Conservation (phyloP, 2,113 vertebrate genomes). For the Cheilinus undulatus region DNA sequence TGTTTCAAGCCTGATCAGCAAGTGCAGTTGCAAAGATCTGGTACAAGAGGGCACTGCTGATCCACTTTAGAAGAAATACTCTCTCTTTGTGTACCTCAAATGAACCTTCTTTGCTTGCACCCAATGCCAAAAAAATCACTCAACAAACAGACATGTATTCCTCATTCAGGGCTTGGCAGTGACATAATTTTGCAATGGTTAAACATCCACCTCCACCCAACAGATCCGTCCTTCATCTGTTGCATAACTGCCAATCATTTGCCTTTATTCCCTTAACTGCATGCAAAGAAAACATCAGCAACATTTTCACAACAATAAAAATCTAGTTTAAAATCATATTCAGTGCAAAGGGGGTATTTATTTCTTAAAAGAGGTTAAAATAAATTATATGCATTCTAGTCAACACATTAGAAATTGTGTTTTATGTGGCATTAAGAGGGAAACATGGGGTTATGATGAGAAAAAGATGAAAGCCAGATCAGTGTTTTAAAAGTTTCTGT, state of each 20-base stretch:
- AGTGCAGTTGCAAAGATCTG: constrained; percentile 63
- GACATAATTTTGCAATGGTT: constrained; percentile 42
- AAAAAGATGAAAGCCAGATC: constrained; percentile 58
- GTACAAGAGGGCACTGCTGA: constrained; percentile 49
- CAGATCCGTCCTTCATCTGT: constrained; percentile 70
- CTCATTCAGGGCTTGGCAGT: constrained; percentile 46
- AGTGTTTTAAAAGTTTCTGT: constrained; percentile 47
- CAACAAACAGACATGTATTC: too few species aligned
- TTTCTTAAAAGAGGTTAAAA: constrained; percentile 34
- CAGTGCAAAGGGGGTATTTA: constrained; percentile 12
- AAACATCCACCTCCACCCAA: constrained; percentile 45
- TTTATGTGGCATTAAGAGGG: constrained; percentile 33
- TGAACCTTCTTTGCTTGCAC: constrained; percentile 54
- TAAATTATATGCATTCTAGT: constrained; percentile 65
- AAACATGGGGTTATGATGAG: constrained; percentile 29
- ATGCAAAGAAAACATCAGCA: constrained; percentile 45
- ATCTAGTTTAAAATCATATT: constrained; percentile 17
- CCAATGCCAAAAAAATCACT: constrained; percentile 64
- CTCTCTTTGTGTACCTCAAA: constrained; percentile 33
- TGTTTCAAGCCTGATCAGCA: constrained; percentile 35
- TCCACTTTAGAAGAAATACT: constrained; percentile 19
- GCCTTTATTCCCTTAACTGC: constrained; percentile 25
- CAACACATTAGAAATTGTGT: constrained; percentile 45
- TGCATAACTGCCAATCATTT: constrained; percentile 45
- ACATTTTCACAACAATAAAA: too few species aligned